Evolutionary conservation across 2,888 invertebrate genomes (phyloP).

Genomic region (Allacma fusca): DNA sequence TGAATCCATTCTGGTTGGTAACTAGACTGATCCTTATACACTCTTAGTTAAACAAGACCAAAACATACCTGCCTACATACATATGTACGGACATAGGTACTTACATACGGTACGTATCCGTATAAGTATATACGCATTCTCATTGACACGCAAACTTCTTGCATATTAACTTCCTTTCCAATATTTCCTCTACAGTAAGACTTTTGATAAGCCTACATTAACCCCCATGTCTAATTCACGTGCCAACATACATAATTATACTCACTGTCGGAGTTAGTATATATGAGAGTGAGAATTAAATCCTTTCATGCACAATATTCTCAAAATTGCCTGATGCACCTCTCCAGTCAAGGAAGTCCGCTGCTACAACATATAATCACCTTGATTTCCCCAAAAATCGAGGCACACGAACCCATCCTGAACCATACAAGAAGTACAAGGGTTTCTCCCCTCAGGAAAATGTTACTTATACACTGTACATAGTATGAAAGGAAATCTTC

Average conservation of each 20-base stretch:
- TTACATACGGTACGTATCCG: background rate
- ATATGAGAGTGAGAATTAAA: too few relatives aligned
- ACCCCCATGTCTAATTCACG: too few relatives aligned
- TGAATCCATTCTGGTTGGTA: background rate
- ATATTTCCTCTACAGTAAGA: background rate
- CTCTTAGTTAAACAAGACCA: background rate
- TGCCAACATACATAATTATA: too few relatives aligned
- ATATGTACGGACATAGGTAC: background rate
- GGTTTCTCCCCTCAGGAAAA: background rate
- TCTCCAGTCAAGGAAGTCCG: too few relatives aligned
- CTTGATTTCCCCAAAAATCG: too few relatives aligned
- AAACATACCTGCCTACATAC: background rate
- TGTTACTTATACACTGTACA: too few relatives aligned
- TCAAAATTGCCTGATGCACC: too few relatives aligned
- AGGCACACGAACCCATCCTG: background rate
- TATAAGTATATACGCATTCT: background rate
- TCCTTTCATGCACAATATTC: too few relatives aligned
- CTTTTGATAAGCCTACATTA: too few relatives aligned
- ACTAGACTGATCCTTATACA: background rate
- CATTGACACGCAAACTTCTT: conserved; percentile 10
- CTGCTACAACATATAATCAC: too few relatives aligned
- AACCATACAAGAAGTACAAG: background rate
- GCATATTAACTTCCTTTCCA: background rate
- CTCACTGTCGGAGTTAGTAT: too few relatives aligned
- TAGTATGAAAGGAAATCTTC: too few relatives aligned